Evolutionary conservation across 2,888 invertebrate species (phyloP), one percentile per base, ranked within the genome.

Genomic region (Gibbula magus): DNA sequence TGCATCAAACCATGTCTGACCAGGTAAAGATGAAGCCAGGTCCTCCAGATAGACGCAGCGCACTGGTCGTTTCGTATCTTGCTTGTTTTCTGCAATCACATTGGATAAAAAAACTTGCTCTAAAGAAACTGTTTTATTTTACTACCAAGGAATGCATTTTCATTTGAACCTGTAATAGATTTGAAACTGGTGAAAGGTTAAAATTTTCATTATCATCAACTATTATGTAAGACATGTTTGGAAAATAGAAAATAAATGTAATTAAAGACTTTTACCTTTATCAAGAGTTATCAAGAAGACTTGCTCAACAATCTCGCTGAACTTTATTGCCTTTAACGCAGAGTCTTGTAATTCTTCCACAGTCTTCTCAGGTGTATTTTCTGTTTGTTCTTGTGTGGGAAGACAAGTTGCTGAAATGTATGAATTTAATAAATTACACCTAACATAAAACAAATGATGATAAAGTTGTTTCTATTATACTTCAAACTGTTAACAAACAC

Each of bases 201-300:
- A n/a, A n/a, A n/a, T n/a, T n/a, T n/a, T n/a, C n/a, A n/a, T n/a
- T n/a, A n/a, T n/a, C n/a, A n/a, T n/a, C n/a, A n/a, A n/a, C n/a
- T n/a, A n/a, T n/a, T n/a, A n/a, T n/a, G n/a, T n/a, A n/a, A n/a
- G n/a, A n/a, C n/a, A n/a, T n/a, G n/a, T n/a, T n/a, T n/a, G n/a
- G n/a, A n/a, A 75, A 51, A 53, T 16, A 75, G 18, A 75, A 22
- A 16, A 3, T n/a, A 53, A 29, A 35, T 18, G 3, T 5, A 13
- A 25, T 4, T 56, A 20, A 29, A 18, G 18, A 79, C 51, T 16
- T n/a, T n/a, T 85, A 91, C 91, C 91, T 86, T 86, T 83, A 78
- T 91, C 89, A n/a, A 91, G 75, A 16, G 91, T 90, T 39, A 92
- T 87, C 13, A 90, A 87, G 82, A 92, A 92, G 20, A 91, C 85